These are phyloP conservation scores for Apotomis betuletana DNA, from an alignment of 2,888 invertebrate genomes.

Conservation along the genomic window DNA sequence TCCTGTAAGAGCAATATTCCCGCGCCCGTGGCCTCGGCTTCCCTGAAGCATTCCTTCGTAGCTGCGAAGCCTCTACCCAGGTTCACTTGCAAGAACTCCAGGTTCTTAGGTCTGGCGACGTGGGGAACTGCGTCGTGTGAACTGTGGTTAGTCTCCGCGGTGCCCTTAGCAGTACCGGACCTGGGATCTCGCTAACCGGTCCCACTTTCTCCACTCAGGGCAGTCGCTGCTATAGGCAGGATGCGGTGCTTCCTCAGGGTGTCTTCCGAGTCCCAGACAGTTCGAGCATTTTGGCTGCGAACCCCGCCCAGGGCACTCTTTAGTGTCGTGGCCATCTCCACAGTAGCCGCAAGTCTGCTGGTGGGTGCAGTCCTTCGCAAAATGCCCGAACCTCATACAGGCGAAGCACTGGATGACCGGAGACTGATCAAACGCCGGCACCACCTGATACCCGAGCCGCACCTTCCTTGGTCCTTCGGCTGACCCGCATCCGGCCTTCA, in stretches of 20 bases:
- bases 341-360: neutral
- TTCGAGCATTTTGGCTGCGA: neutral
- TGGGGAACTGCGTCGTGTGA: no score
- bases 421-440: neutral
- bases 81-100: neutral
- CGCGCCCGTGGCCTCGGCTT: neutral
- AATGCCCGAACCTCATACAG: conserved; percentile 3
- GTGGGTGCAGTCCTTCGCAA: neutral
- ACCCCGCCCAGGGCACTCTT: neutral
- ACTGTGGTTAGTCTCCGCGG: conserved; percentile 5
- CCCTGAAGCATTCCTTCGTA: no score
- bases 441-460: neutral
- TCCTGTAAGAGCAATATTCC: conserved; percentile 11
- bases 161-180: conserved; percentile 31
- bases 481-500: neutral
- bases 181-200: neutral
- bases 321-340: neutral
- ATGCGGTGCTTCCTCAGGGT: neutral
- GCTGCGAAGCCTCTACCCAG: conserved; percentile 1
- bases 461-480: neutral
- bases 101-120: no score
- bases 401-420: neutral
- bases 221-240: neutral
- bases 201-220: neutral
- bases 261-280: neutral